phyloP scores from a whole-genome alignment of 2,113 vertebrate species.

The Misgurnus mizolepis region DNA sequence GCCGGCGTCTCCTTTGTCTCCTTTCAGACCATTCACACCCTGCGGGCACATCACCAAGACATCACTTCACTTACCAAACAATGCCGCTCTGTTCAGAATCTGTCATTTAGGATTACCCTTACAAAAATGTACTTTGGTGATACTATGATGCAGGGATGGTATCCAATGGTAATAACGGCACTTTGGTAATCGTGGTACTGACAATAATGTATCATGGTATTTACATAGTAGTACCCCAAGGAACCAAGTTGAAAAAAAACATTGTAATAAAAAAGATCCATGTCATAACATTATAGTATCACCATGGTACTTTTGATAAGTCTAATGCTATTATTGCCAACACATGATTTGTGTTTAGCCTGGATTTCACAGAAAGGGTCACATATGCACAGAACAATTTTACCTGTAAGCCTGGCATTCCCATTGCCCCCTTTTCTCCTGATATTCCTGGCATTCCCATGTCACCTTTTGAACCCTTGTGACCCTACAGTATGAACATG shows the following conservation, averaged over 20 bases:
- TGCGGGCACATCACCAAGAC: conserved; percentile 55
- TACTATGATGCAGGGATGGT: too few species aligned
- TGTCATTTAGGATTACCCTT: neutral
- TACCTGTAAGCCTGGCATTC: conserved; percentile 91
- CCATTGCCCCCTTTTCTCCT: conserved; percentile 91
- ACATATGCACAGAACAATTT: conserved; percentile 56
- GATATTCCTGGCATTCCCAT: conserved; percentile 86
- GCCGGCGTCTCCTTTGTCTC: conserved; percentile 92
- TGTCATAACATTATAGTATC: too few species aligned
- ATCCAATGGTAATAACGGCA: too few species aligned
- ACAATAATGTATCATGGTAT: too few species aligned
- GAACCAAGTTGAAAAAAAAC: too few species aligned
- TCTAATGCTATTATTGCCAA: neutral
- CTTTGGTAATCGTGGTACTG: too few species aligned
- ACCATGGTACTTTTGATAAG: neutral
- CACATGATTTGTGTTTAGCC: neutral
- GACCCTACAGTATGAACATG: conserved; percentile 74
- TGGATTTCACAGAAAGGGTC: too few species aligned
- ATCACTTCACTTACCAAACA: neutral
- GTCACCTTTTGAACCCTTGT: conserved; percentile 95
- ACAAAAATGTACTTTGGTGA: too few species aligned
- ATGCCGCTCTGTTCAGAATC: neutral
- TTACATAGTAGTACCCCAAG: too few species aligned
- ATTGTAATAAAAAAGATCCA: too few species aligned
- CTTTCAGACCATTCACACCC: conserved; percentile 90